Percentiles rank a stretch among this genome's conserved stretches.
Evolutionary conservation across 1,140 invertebrate species (phyloP).

Genomic region (Mizuhopecten yessoensis): DNA sequence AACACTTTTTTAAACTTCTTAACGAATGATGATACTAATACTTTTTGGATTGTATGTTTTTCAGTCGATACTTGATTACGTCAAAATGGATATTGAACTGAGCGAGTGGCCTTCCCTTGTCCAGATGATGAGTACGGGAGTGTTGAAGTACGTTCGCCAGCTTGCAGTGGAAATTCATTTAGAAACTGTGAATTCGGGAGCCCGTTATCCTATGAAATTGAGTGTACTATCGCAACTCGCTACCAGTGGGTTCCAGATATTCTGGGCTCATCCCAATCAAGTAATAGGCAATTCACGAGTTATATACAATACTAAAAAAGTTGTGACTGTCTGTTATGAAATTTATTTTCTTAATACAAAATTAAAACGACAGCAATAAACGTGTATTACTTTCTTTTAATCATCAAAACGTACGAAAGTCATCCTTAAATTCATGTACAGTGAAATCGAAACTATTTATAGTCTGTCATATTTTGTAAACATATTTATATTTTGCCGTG

Average conservation of each 20-base stretch:
- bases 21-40: too few relatives aligned
- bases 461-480: too few relatives aligned
- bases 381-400: too few relatives aligned
- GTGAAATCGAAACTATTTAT: too few relatives aligned
- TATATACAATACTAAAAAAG: constrained; percentile 54
- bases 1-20: too few relatives aligned
- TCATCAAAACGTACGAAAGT: too few relatives aligned
- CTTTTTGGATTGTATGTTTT: too few relatives aligned
- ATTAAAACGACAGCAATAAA: too few relatives aligned
- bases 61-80: constrained; percentile 60
- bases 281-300: constrained; percentile 65
- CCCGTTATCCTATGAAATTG: constrained; percentile 65
- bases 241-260: constrained; percentile 70
- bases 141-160: constrained; percentile 60
- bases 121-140: constrained; percentile 56
- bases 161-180: constrained; percentile 68
- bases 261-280: constrained; percentile 69
- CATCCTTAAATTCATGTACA: too few relatives aligned
- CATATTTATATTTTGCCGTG: too few relatives aligned
- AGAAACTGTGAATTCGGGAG: constrained; percentile 61
- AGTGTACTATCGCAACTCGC: constrained; percentile 63
- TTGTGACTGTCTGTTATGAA: constrained; percentile 70
- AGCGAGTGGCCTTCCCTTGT: constrained; percentile 74
- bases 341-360: constrained; percentile 55
- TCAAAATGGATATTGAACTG: constrained; percentile 74